Base-by-base conservation (phyloP, 2,888 invertebrate species). In the Hypercompe scribonia region DNA sequence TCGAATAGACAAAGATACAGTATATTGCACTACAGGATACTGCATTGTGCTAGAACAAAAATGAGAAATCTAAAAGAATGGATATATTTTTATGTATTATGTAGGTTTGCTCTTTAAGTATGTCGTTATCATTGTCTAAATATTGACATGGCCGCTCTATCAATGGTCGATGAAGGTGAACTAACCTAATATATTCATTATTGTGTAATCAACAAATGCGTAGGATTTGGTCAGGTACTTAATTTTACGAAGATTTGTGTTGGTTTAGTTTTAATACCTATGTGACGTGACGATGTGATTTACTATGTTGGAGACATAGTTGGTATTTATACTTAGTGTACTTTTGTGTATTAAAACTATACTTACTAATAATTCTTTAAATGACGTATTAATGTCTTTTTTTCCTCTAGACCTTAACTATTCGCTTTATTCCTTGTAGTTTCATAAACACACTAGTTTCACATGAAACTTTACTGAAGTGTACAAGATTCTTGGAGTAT, bases 81-180 rank as follows among this genome's bases (percentile, higher is more conserved):
- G 18, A 7, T 39, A 4, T 11, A n/a, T 61, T 3, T 15, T 33
- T 67, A 0, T 10, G n/a, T 54, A 33, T 39, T 65, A 46, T 46
- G 46, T 46, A 67, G n/a, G 31, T 61, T 46, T 67, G 13, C n/a
- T 68, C 28, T 33, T 15, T 31, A 68, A 39, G 54, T 54, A 54
- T n/a, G n/a, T n/a, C 50, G 28, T 46, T n/a, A 64, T 39, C 54
- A 39, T 36, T 65, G 50, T 68, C 63, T 67, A 34, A 50, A 46
- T 67, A 36, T 72, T 72, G 64, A 72, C 68, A 58, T 24, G 72
- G 54, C n/a, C 33, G 54, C 39, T 72, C 50, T 54, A 58, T 64
- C 67, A 68, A 69, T 66, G 65, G 58, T 21, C 33, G 34, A n/a
- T 66, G 73, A 73, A 73, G 73, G 65, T 70, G 63, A 73, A 65